These are phyloP conservation scores for Ophiodon elongatus DNA, from an alignment of 2,113 vertebrate species.

Conservation along the genomic window DNA sequence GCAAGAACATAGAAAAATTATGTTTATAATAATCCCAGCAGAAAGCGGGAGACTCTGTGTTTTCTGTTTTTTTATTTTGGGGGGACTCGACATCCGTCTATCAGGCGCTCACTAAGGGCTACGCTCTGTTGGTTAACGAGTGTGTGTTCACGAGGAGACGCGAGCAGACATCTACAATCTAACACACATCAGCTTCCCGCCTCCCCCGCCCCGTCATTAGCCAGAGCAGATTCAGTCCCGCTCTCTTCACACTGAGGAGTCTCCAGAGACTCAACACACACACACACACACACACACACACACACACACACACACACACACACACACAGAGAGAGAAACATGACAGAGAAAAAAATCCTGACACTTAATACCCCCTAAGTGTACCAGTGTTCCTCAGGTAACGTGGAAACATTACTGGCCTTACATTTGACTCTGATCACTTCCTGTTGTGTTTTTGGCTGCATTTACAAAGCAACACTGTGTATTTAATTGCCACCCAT, in stretches of 20 bases:
- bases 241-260: not conserved
- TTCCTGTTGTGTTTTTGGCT: constrained; percentile 14
- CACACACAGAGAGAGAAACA: not conserved
- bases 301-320: not conserved
- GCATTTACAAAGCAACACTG: not conserved
- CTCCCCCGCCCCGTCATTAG: too few species aligned
- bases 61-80: not conserved
- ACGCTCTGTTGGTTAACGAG: not conserved
- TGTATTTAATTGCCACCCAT: not conserved
- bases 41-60: not conserved
- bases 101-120: not conserved
- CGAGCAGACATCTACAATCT: too few species aligned
- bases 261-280: too few species aligned
- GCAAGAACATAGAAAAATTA: not conserved
- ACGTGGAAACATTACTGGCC: constrained; percentile 20
- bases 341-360: too few species aligned
- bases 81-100: not conserved
- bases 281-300: constrained; percentile 1
- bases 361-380: constrained; percentile 5
- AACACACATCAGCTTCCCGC: too few species aligned
- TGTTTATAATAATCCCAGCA: not conserved
- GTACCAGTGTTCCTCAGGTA: constrained; percentile 4
- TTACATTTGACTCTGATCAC: constrained; percentile 13
- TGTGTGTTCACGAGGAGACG: too few species aligned
- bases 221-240: constrained; percentile 14